Evolutionary conservation across 1,140 invertebrate genomes (phyloP).

Genomic region (Homarus americanus): DNA sequence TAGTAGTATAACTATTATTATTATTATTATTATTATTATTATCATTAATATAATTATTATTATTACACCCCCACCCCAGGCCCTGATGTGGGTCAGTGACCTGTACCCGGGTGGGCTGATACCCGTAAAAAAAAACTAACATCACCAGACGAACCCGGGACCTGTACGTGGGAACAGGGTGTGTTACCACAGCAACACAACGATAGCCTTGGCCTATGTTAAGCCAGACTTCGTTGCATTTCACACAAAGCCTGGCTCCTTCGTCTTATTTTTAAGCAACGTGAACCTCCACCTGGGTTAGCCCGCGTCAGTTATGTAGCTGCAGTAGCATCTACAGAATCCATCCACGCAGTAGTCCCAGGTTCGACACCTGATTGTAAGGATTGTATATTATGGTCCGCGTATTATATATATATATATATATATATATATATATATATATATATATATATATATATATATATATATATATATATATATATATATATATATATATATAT

Average conservation of each 20-base stretch:
- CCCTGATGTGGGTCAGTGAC: no score
- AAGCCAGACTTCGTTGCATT: background rate
- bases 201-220: background rate
- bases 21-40: no score
- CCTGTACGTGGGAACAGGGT: background rate
- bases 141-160: no score
- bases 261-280: no score
- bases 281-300: no score
- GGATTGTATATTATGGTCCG: background rate
- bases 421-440: constrained; percentile 42
- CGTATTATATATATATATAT: constrained; percentile 1
- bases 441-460: constrained; percentile 30
- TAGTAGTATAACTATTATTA: no score
- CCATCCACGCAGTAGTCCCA: background rate
- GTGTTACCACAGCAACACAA: background rate
- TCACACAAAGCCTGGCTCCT: background rate
- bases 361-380: no score
- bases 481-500: constrained; percentile 34
- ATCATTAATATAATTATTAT: no score
- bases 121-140: no score
- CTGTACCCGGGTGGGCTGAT: no score
- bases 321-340: background rate
- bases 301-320: background rate
- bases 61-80: no score
- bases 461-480: constrained; percentile 26